phyloP scores from a whole-genome alignment of 2,113 vertebrate species.

The Pseudonaja textilis region DNA sequence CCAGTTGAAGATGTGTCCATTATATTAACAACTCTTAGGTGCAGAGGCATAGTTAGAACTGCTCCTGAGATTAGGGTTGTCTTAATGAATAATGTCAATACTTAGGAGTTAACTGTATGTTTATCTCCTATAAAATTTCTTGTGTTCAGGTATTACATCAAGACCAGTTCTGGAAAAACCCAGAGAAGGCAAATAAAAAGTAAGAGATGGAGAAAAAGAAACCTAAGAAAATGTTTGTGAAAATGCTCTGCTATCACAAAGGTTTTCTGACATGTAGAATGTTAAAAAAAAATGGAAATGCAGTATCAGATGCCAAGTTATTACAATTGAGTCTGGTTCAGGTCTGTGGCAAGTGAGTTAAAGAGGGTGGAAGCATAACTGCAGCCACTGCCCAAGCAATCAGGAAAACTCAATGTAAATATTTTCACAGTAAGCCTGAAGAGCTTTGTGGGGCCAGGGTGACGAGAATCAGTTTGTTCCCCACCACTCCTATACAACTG shows the following conservation, averaged over 20 bases:
- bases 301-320: background rate
- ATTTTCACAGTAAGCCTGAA: slow-evolving; percentile 37
- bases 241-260: background rate
- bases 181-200: background rate
- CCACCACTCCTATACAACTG: slow-evolving; percentile 4
- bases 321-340: background rate
- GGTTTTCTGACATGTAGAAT: background rate
- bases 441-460: slow-evolving; percentile 29
- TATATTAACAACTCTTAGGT: background rate
- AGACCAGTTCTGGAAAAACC: background rate
- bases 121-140: background rate
- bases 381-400: slow-evolving; percentile 29
- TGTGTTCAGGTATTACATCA: background rate
- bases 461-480: slow-evolving; percentile 4
- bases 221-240: background rate
- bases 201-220: background rate
- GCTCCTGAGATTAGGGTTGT: background rate
- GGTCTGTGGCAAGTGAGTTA: slow-evolving; percentile 8
- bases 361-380: slow-evolving; percentile 2
- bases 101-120: background rate
- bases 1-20: background rate
- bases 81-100: background rate
- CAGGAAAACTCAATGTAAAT: slow-evolving; percentile 39
- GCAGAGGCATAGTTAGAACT: background rate
- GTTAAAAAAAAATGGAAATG: background rate